Percentiles rank a stretch among this genome's conserved stretches.
Conservation (phyloP, 2,113 vertebrate species). For the Bucco capensis region DNA sequence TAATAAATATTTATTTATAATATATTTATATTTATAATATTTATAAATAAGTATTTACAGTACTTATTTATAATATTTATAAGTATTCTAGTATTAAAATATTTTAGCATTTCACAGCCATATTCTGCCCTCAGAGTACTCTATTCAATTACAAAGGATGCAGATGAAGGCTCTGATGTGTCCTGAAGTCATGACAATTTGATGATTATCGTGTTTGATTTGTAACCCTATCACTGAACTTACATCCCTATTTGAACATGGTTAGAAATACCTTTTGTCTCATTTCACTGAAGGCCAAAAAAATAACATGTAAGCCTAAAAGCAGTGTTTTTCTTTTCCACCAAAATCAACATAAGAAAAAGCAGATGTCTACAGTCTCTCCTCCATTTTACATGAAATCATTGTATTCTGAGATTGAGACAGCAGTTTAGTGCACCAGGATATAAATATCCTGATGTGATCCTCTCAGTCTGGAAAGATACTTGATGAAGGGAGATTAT, state of each 20-base stretch:
- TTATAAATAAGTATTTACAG: too few relatives aligned
- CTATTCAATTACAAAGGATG: slow-evolving; percentile 22
- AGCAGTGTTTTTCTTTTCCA: not conserved
- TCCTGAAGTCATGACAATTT: slow-evolving; percentile 42
- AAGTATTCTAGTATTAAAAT: too few relatives aligned
- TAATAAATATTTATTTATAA: too few relatives aligned
- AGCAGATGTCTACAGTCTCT: not conserved
- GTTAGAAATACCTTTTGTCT: not conserved
- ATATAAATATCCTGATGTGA: not conserved
- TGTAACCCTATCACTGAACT: not conserved
- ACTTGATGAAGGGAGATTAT: not conserved
- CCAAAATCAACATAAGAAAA: not conserved
- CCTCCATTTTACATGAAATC: not conserved
- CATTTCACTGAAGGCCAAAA: not conserved
- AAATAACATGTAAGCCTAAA: not conserved
- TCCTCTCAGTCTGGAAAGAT: not conserved
- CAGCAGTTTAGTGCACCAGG: not conserved
- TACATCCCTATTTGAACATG: not conserved
- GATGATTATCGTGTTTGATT: slow-evolving; percentile 53
- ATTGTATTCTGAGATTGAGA: not conserved
- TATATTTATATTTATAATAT: too few relatives aligned
- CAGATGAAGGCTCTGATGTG: not conserved
- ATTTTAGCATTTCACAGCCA: not conserved
- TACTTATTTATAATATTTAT: too few relatives aligned
- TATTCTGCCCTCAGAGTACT: slow-evolving; percentile 5